phyloP scores from a whole-genome alignment of 2,113 vertebrate genomes.

The Neolamprologus cancellatus region DNA sequence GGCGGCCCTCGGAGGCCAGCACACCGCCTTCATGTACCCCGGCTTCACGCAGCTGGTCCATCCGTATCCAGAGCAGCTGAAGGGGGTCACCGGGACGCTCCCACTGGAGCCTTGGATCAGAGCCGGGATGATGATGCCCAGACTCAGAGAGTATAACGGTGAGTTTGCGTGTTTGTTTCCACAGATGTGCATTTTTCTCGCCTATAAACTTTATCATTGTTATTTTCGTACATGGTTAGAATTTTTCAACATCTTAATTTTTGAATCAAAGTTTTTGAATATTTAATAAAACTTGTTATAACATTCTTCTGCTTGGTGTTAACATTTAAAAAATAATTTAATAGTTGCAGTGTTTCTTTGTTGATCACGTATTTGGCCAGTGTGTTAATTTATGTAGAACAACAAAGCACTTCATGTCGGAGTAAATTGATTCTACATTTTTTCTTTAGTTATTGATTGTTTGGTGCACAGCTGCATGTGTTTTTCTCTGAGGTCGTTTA shows the following conservation, averaged over 20 bases:
- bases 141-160: slow-evolving; percentile 69
- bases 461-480: background rate
- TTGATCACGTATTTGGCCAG: background rate
- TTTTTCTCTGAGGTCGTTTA: background rate
- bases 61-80: slow-evolving; percentile 73
- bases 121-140: slow-evolving; percentile 71
- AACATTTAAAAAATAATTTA: background rate
- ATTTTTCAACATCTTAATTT: background rate
- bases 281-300: background rate
- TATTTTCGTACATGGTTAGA: background rate
- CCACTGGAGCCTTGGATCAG: slow-evolving; percentile 77
- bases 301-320: background rate
- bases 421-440: background rate
- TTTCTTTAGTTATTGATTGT: background rate
- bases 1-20: slow-evolving; percentile 63
- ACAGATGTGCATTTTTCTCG: background rate
- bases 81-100: slow-evolving; percentile 57
- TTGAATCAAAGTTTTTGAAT: background rate
- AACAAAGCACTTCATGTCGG: background rate
- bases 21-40: slow-evolving; percentile 59
- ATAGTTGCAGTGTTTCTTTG: background rate
- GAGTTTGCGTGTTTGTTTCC: background rate
- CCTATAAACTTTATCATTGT: background rate
- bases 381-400: background rate
- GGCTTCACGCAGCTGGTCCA: slow-evolving; percentile 68